Percentiles rank a stretch among this genome's conserved stretches.
phyloP scores from a whole-genome alignment of 2,797 vertebrate species.

The Mastacembelus armatus region DNA sequence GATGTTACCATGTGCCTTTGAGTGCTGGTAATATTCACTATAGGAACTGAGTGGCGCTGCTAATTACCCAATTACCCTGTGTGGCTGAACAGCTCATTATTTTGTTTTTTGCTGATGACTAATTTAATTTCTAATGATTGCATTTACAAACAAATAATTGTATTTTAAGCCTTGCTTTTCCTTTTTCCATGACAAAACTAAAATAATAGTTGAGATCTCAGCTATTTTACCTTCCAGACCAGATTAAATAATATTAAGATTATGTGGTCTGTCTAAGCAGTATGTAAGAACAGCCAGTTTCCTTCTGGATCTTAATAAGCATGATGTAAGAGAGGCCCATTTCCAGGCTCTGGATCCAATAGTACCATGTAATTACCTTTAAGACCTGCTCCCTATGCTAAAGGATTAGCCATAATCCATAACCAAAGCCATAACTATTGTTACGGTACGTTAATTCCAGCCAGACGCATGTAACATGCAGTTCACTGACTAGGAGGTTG shows the following conservation, averaged over 20 bases:
- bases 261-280: conserved; percentile 49
- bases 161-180: conserved; percentile 1
- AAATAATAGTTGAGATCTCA: conserved; percentile 5
- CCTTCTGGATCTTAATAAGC: conserved; percentile 63
- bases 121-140: conserved; percentile 18
- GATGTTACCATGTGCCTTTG: conserved; percentile 6
- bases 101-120: conserved; percentile 9
- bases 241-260: conserved; percentile 27
- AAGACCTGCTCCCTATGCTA: conserved; percentile 77
- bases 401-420: conserved; percentile 80
- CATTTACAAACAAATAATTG: conserved; percentile 3
- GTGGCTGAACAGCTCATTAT: not conserved
- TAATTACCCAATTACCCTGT: conserved; percentile 13
- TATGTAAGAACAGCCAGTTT: conserved; percentile 57
- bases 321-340: conserved; percentile 62
- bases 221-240: conserved; percentile 23
- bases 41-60: conserved; percentile 3
- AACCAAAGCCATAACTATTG: conserved; percentile 79
- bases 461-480: conserved; percentile 58
- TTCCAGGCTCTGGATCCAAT: conserved; percentile 74
- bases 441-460: conserved; percentile 70
- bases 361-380: conserved; percentile 81
- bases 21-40: conserved; percentile 6
- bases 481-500: conserved; percentile 33
- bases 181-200: conserved; percentile 3